These are phyloP conservation scores for Oncorhynchus tshawytscha DNA, from an alignment of 2,113 vertebrate species.

Conservation along the genomic window DNA sequence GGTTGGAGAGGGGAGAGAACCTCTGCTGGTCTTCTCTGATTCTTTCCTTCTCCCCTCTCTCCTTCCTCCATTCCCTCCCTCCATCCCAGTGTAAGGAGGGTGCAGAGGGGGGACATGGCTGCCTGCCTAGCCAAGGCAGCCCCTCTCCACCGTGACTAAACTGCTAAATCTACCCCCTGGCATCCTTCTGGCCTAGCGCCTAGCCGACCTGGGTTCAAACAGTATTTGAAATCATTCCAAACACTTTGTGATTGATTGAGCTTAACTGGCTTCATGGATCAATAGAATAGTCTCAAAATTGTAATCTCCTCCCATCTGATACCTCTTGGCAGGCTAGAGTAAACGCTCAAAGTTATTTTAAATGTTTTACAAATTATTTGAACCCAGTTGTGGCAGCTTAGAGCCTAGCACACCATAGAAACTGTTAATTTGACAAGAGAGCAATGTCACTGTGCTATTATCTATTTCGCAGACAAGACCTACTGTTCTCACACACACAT, in stretches of 20 bases:
- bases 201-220: no score
- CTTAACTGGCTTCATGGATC: no score
- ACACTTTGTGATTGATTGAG: background rate
- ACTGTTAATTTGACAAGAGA: background rate
- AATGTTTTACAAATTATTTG: background rate
- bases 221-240: no score
- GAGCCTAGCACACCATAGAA: background rate
- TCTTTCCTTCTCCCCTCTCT: no score
- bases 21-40: no score
- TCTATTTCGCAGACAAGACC: no score
- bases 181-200: background rate
- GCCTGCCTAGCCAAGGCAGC: background rate
- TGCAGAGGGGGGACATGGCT: no score
- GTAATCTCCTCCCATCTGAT: background rate
- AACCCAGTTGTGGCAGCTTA: background rate
- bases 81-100: background rate
- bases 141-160: constrained; percentile 14
- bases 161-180: background rate
- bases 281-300: no score
- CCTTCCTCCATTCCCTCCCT: background rate
- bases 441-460: no score
- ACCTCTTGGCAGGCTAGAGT: background rate
- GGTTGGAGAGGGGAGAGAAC: no score
- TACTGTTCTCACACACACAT: no score
- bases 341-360: background rate